These are phyloP conservation scores for Tenualosa ilisha DNA, from an alignment of 2,797 vertebrate genomes.

Conservation along the genomic window DNA sequence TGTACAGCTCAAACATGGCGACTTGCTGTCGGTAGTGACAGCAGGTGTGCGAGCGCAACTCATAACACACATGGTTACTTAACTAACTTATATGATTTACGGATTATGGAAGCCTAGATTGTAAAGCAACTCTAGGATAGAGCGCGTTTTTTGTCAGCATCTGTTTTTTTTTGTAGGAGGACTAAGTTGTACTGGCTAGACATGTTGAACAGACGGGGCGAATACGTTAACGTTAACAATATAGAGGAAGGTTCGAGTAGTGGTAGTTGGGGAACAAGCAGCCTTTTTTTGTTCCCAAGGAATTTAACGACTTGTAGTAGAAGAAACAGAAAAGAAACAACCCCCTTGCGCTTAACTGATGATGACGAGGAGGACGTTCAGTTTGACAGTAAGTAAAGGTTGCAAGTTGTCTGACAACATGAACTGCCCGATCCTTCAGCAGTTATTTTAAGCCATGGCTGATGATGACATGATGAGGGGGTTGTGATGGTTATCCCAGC, in stretches of 20 bases:
- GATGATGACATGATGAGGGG: not conserved
- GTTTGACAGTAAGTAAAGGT: slow-evolving; percentile 75
- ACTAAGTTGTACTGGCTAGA: not conserved
- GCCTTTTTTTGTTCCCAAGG: not conserved
- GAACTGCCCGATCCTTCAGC: not conserved
- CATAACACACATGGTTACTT: not conserved
- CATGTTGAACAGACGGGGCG: not conserved
- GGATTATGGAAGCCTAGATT: not conserved
- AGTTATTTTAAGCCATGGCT: not conserved
- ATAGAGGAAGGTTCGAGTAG: slow-evolving; percentile 65
- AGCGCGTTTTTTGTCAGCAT: not conserved
- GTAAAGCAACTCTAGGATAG: not conserved
- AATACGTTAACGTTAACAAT: not conserved
- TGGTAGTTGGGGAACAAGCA: slow-evolving; percentile 25
- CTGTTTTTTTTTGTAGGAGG: not conserved
- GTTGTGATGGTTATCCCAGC: not conserved
- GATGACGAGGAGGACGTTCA: slow-evolving; percentile 69
- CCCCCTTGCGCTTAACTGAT: slow-evolving; percentile 52
- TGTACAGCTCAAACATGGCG: not conserved
- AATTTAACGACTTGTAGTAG: not conserved
- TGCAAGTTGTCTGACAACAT: not conserved
- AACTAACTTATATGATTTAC: not conserved
- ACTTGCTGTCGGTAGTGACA: not conserved
- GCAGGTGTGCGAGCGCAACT: not conserved
- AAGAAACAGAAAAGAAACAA: slow-evolving; percentile 26